phyloP scores from a whole-genome alignment of 2,888 invertebrate genomes.

The Yponomeuta evonymella region DNA sequence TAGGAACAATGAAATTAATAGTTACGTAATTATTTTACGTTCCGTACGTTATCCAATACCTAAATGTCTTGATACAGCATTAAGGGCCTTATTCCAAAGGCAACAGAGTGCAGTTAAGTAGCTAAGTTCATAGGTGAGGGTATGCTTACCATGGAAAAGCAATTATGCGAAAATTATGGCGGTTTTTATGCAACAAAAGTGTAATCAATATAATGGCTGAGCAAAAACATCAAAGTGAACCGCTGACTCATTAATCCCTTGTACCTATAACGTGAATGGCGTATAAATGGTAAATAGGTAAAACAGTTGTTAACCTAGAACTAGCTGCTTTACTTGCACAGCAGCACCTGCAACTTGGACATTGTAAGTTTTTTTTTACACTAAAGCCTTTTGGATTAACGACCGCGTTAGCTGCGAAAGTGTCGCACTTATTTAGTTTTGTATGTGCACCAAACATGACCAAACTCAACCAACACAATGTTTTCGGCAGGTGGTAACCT shows the following conservation, averaged over 20 bases:
- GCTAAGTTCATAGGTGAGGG: not conserved
- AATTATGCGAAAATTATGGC: constrained; percentile 15
- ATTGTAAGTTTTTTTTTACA: too few species aligned
- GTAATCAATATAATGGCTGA: constrained; percentile 16
- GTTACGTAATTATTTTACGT: not conserved
- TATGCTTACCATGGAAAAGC: not conserved
- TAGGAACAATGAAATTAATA: not conserved
- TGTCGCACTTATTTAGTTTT: too few species aligned
- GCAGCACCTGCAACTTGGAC: too few species aligned
- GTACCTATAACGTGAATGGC: not conserved
- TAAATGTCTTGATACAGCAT: not conserved
- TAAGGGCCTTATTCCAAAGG: not conserved
- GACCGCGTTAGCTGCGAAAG: too few species aligned
- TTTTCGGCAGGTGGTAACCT: too few species aligned
- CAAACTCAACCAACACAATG: too few species aligned
- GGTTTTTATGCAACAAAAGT: constrained; percentile 11
- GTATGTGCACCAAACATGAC: too few species aligned
- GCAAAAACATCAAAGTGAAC: constrained; percentile 15
- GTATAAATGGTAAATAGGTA: not conserved
- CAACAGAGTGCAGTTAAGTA: not conserved
- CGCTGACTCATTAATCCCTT: constrained; percentile 14
- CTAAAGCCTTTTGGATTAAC: too few species aligned
- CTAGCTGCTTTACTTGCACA: not conserved
- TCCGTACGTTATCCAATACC: not conserved
- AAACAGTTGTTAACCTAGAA: not conserved